These are phyloP conservation scores for Augiades crinisus DNA, from an alignment of 2,888 invertebrate genomes.

Conservation along the genomic window DNA sequence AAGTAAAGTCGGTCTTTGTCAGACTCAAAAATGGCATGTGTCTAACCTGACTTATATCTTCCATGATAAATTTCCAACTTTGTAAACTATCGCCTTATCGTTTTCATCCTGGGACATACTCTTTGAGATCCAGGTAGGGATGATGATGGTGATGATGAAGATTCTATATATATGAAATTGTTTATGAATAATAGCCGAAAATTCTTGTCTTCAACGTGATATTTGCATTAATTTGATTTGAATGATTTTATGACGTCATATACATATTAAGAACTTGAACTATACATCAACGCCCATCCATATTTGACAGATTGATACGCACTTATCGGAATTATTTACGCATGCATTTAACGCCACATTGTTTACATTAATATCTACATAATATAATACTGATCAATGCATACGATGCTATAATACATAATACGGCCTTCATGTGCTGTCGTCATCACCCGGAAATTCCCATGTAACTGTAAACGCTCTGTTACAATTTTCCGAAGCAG, in stretches of 20 bases:
- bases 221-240: no score
- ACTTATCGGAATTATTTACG: constrained; percentile 19
- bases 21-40: no score
- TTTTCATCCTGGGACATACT: no score
- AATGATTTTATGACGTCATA: background rate
- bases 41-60: no score
- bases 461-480: constrained; percentile 60
- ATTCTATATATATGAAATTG: no score
- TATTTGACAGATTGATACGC: constrained; percentile 7
- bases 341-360: constrained; percentile 25
- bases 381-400: constrained; percentile 40
- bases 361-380: constrained; percentile 35
- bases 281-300: background rate
- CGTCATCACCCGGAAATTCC: constrained; percentile 74
- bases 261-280: constrained; percentile 2
- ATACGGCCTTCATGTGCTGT: constrained; percentile 57
- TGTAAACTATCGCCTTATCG: no score
- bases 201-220: no score
- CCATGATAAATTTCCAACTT: no score
- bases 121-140: no score
- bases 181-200: no score
- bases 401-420: constrained; percentile 47
- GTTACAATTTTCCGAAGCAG: constrained; percentile 78
- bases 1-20: no score
- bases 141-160: no score